phyloP scores from a whole-genome alignment of 2,797 vertebrate genomes.

The Urosaurus nigricauda region DNA sequence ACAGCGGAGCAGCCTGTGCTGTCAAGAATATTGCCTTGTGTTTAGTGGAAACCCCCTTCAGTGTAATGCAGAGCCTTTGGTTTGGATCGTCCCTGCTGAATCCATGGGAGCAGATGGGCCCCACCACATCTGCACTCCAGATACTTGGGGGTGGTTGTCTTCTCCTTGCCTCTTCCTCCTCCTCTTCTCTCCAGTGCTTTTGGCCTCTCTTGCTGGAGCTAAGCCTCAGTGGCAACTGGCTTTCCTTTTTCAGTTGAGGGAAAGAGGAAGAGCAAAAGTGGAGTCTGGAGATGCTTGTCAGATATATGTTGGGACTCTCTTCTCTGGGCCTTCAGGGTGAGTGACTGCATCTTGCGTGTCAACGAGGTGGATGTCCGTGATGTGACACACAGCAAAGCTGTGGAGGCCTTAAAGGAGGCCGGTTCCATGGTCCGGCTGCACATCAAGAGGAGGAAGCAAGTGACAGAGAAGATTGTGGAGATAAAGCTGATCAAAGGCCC shows the following conservation, averaged over 20 bases:
- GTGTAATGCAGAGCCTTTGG: too few species aligned
- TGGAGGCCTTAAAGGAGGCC: constrained; percentile 96
- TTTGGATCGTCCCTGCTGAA: too few species aligned
- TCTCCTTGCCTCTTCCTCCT: too few species aligned
- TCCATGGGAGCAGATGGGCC: too few species aligned
- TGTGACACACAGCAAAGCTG: constrained; percentile 96
- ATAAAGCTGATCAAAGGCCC: constrained; percentile 97
- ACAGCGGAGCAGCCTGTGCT: too few species aligned
- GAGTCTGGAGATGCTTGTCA: neutral
- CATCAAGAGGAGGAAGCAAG: constrained; percentile 91
- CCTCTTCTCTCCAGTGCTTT: neutral
- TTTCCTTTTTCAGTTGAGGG: too few species aligned
- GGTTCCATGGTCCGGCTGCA: constrained; percentile 93
- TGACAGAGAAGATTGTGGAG: constrained; percentile 93
- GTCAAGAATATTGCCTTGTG: too few species aligned
- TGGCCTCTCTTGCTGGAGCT: neutral
- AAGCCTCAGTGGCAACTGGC: neutral
- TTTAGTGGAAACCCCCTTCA: too few species aligned
- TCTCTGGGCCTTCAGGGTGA: constrained; percentile 84
- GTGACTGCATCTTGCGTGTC: constrained; percentile 94
- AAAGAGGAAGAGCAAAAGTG: neutral
- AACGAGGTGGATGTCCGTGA: constrained; percentile 95
- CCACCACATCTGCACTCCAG: too few species aligned
- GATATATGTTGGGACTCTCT: neutral
- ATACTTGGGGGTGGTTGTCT: too few species aligned